Evolutionary conservation across 2,113 vertebrate genomes (phyloP), one percentile per base, ranked within the genome.

Genomic region (Rhombomys opimus): DNA sequence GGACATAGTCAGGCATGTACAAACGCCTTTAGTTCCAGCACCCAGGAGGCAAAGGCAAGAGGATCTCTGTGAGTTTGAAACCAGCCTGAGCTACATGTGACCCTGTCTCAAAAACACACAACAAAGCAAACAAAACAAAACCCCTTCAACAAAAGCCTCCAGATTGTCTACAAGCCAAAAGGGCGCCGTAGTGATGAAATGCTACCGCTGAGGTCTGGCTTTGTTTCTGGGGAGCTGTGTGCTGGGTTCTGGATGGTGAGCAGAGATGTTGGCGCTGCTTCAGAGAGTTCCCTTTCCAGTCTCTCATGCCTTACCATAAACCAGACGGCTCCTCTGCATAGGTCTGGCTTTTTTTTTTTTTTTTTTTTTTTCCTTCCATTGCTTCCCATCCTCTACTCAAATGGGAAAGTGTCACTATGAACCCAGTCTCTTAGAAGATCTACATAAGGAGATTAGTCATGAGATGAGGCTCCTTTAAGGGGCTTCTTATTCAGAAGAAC

Each of bases 401-500:
- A 38, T 78, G 50, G 25, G 30, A 96, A 87, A 94, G 95, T 93
- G 12, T 70, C 18, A 59, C 65, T 72, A n/a, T 92, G 86, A 96
- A 10, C 57, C 35, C 59, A 35, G 1, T 59, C n/a, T 94, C 17
- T 82, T 91, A 67, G 73, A 92, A 88, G 78, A 89, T 52, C 54
- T 90, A 12, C 86, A 50, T 65, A 67, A 81, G 22, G n/a, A 32
- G 86, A 61, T 12, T 52, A 38, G 88, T 93, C 68, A 84, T 68
- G 73, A 92, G 46, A 46, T 89, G 87, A 70, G 61, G 70, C 57
- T 95, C 35, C 65, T 78, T 89, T 12, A 54, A 52, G 68, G 68
- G 72, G 9, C 32, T 32, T n/a, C 17, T 17, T 20, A 18, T 38
- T 65, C 41, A 50, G 10, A 67, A 50, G 84, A 67, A 50, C 63